Evolutionary conservation across 2,888 invertebrate species (phyloP).

Genomic region (Athetis lepigone): DNA sequence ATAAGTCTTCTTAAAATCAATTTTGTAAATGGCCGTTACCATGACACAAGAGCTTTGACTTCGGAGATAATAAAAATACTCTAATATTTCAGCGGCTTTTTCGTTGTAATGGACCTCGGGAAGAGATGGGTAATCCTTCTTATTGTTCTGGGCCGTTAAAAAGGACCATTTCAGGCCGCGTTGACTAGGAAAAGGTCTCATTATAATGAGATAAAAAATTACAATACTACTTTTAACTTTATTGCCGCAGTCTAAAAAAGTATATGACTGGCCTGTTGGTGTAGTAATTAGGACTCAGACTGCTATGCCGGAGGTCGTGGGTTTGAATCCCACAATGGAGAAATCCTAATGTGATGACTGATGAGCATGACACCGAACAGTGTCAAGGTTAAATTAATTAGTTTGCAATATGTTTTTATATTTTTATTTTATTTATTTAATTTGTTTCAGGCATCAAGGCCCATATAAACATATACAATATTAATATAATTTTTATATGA

Average conservation of each 20-base stretch:
- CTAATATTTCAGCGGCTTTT: conserved; percentile 29
- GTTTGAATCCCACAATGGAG: too few relatives aligned
- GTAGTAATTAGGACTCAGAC: too few relatives aligned
- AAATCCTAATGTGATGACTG: too few relatives aligned
- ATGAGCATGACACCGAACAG: too few relatives aligned
- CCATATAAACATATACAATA: too few relatives aligned
- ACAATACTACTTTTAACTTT: background rate
- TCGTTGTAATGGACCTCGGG: conserved; percentile 16
- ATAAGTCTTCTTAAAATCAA: conserved; percentile 44
- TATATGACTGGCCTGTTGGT: too few relatives aligned
- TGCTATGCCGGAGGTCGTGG: too few relatives aligned
- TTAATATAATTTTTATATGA: too few relatives aligned
- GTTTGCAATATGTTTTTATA: too few relatives aligned
- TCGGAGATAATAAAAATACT: conserved; percentile 42
- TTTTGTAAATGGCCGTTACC: conserved; percentile 48
- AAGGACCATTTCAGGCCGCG: background rate
- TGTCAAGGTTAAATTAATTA: too few relatives aligned
- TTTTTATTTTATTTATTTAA: too few relatives aligned
- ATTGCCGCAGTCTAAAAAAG: background rate
- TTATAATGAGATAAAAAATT: background rate
- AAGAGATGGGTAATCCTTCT: conserved; percentile 34
- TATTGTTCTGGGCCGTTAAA: conserved; percentile 35
- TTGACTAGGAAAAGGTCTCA: conserved; percentile 25
- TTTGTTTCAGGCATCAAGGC: too few relatives aligned
- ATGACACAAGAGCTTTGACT: conserved; percentile 35